Evolutionary conservation across 2,113 vertebrate species (phyloP), one percentile per base, ranked within the genome.

Genomic region (Halcyon senegalensis): DNA sequence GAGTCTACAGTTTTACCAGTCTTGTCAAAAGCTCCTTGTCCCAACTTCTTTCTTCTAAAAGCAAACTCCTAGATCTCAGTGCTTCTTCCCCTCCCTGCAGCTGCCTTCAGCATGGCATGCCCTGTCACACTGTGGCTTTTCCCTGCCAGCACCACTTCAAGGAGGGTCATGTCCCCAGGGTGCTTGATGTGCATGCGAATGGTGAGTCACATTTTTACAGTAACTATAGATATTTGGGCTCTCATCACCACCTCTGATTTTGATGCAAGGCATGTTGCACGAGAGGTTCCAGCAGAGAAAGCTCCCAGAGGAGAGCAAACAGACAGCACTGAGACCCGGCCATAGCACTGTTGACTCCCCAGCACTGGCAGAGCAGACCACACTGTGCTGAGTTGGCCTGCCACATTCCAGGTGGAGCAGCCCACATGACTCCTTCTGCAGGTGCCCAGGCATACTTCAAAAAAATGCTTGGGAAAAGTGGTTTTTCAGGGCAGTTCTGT

Each of bases 321-420:
- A 59, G 35, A 2, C 63, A 62, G 55, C 3, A 0, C 10, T 7
- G 8, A 33, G 28, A 12, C 6, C 10, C 2, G 0, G 21, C 46
- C 19, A 6, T 0, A n/a, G 44, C 44, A 10, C 43, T 2, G 0
- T 8, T 7, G 17, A 19, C 20, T 60, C 6, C 31, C 13, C 2
- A 1, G 43, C 21, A 13, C n/a, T 11, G 16, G 37, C 58, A 8
- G 11, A 31, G 46, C 28, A 64, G 58, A 28, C 16, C 3, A 0
- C 1, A 1, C 25, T 18, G 27, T 0, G 0, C 55, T 7, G 23
- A 16, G 24, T 1, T 58, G 30, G 6, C 15, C 59, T 48, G 35
- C 13, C n/a, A 43, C 5, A 1, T 12, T 70, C n/a, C 39, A 44
- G 11, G 28, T 1, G 2, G 39, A 62, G 43, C 2, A 2, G 10